phyloP scores from a whole-genome alignment of 2,888 invertebrate species.

The Mechanitis messenoides region DNA sequence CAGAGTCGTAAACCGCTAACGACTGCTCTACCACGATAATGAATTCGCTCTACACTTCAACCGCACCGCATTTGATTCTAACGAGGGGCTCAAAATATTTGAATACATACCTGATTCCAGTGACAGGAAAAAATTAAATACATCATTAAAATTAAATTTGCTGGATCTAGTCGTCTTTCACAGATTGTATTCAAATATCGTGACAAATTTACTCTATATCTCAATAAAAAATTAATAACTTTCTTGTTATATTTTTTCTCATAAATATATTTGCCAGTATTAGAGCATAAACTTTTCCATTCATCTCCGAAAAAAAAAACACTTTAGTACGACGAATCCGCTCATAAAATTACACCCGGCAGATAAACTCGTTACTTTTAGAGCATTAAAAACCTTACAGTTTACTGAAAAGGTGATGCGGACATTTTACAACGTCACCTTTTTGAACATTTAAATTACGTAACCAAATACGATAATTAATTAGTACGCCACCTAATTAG shows the following conservation, averaged over 20 bases:
- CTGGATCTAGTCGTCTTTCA: constrained; percentile 4
- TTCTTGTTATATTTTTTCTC: background rate
- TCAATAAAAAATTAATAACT: background rate
- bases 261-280: background rate
- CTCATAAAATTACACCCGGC: constrained; percentile 3
- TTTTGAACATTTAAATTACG: constrained; percentile 31
- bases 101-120: constrained; percentile 37
- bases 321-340: constrained; percentile 9
- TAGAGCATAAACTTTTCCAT: constrained; percentile 21
- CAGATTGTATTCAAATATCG: constrained; percentile 18
- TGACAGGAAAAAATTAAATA: constrained; percentile 35
- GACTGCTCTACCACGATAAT: constrained; percentile 67
- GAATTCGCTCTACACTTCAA: constrained; percentile 63
- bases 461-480: constrained; percentile 36
- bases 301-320: background rate
- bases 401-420: constrained; percentile 19
- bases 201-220: constrained; percentile 4
- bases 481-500: constrained; percentile 36
- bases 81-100: constrained; percentile 47
- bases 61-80: constrained; percentile 48
- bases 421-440: constrained; percentile 23
- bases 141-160: constrained; percentile 33
- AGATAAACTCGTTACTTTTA: constrained; percentile 22
- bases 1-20: constrained; percentile 67
- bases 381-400: constrained; percentile 19